These are phyloP conservation scores for Aplocera efformata DNA, from an alignment of 2,888 invertebrate species.

Conservation along the genomic window DNA sequence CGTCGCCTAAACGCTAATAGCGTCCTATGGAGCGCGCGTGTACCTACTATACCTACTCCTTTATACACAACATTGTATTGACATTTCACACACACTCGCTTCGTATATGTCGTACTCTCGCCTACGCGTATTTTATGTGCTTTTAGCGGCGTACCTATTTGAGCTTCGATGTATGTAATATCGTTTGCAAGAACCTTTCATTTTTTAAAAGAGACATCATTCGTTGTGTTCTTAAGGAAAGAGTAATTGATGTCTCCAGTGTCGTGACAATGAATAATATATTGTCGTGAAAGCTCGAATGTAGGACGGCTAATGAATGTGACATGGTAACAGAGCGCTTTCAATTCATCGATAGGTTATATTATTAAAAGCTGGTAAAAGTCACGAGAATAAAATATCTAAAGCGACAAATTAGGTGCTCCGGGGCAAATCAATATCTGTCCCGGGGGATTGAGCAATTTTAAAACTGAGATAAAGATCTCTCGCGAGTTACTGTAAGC, in stretches of 20 bases:
- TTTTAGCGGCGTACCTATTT: conserved; percentile 62
- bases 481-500: conserved; percentile 65
- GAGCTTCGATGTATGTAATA: conserved; percentile 62
- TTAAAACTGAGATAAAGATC: conserved; percentile 80
- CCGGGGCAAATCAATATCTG: conserved; percentile 71
- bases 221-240: conserved; percentile 53
- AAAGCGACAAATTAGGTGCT: conserved; percentile 67
- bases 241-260: conserved; percentile 47
- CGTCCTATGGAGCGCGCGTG: conserved; percentile 62
- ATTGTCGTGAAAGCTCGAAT: conserved; percentile 40
- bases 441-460: conserved; percentile 74
- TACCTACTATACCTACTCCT: conserved; percentile 37
- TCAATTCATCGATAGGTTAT: conserved; percentile 27
- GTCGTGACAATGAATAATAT: conserved; percentile 52
- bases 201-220: conserved; percentile 57
- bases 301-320: conserved; percentile 25
- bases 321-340: conserved; percentile 22
- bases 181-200: conserved; percentile 64
- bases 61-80: conserved; percentile 27
- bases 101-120: conserved; percentile 26
- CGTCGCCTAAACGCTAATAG: conserved; percentile 78
- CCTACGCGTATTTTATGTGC: conserved; percentile 61
- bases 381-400: conserved; percentile 65
- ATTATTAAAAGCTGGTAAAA: conserved; percentile 48
- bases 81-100: conserved; percentile 24